phyloP scores from a whole-genome alignment of 2,113 vertebrate species.

The Isurus oxyrinchus region DNA sequence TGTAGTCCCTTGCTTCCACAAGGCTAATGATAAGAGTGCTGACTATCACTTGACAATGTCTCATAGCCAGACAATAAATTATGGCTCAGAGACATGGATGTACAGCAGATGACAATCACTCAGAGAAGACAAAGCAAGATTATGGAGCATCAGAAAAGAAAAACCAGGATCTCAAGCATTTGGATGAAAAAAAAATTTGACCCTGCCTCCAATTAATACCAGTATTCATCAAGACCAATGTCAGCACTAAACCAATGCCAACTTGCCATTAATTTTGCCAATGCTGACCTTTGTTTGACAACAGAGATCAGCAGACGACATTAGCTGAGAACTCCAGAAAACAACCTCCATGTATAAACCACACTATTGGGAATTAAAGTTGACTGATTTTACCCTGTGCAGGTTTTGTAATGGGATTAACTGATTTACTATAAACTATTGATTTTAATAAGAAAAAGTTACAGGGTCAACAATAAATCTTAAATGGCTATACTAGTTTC shows the following conservation, averaged over 20 bases:
- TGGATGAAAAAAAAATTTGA: background rate
- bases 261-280: constrained; percentile 22
- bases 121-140: background rate
- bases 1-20: background rate
- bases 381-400: constrained; percentile 21
- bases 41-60: background rate
- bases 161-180: background rate
- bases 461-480: constrained; percentile 26
- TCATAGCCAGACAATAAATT: background rate
- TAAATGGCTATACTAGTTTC: background rate
- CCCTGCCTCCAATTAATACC: background rate
- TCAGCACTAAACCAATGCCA: constrained; percentile 21
- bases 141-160: background rate
- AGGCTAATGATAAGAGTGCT: background rate
- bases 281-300: constrained; percentile 20
- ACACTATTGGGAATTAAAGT: constrained; percentile 26
- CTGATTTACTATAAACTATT: constrained; percentile 32
- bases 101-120: background rate
- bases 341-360: constrained; percentile 8
- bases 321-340: background rate
- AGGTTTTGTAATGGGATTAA: constrained; percentile 29
- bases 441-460: constrained; percentile 33
- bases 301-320: background rate
- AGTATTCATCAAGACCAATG: constrained; percentile 6
- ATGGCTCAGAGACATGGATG: background rate